Evolutionary conservation across 1,140 invertebrate genomes (phyloP), one percentile per base, ranked within the genome.

Genomic region (Meteorus sp.): DNA sequence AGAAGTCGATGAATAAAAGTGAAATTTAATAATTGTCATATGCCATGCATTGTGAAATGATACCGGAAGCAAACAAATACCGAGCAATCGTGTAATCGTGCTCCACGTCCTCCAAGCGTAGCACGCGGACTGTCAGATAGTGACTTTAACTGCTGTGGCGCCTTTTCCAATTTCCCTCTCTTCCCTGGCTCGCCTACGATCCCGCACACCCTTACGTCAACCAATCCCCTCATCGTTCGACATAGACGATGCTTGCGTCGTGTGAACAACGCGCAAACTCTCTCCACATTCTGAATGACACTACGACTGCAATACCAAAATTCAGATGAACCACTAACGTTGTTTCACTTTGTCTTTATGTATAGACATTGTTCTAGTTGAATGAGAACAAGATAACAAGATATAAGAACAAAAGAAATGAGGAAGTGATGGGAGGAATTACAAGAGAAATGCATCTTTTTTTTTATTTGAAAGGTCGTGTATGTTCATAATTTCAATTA

Each of bases 71-170:
- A 54, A 54, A 31, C 52, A 52, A 47, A 44, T 22, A 5, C 33
- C 23, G 23, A 51, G 37, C 19, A 48, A 47, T n/a, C 41, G 50
- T 41, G 33, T 41, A 17, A 47, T 48, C 7, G 63, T 59, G 62
- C 64, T 41, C 23, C 44, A 45, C 52, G 33, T 56, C 44, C 50
- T 55, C 59, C 65, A 59, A 62, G 58, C 66, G 68, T 67, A 67
- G 71, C 71, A 73, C 71, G 69, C 71, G 71, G 69, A 72, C 72
- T 70, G 64, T 60, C 63, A 54, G 52, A 48, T 19, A 25, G 55
- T 64, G 57, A 47, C 67, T 66, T 67, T 54, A 63, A 66, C 64
- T 66, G 61, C 61, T 56, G 67, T 60, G 52, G 59, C 60, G 57
- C 54, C 55, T 65, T 59, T 67, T 61, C 60, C 50, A 52, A 15